phyloP scores from a whole-genome alignment of 2,797 vertebrate species.

The Semaprochilodus insignis region DNA sequence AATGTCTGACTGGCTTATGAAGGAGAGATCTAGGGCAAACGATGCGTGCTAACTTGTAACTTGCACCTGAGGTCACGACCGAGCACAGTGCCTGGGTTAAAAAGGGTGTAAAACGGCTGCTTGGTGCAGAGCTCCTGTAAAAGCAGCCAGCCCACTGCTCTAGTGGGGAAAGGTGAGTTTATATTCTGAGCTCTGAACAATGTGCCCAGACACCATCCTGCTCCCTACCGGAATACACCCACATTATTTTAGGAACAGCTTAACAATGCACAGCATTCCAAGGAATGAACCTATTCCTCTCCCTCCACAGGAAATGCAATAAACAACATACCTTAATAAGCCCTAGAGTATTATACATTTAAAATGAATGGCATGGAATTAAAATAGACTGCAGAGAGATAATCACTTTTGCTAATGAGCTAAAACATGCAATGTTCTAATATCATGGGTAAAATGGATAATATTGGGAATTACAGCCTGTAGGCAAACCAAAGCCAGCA shows the following conservation, averaged over 20 bases:
- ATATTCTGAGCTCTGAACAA: constrained; percentile 62
- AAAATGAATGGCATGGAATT: background rate
- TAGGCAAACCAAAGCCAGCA: background rate
- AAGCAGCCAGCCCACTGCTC: constrained; percentile 62
- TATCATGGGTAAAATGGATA: background rate
- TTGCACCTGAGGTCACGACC: constrained; percentile 16
- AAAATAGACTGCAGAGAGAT: background rate
- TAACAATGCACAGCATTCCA: constrained; percentile 50
- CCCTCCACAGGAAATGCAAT: background rate
- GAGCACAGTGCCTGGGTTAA: constrained; percentile 20
- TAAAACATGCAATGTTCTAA: background rate
- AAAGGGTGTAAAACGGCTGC: constrained; percentile 51
- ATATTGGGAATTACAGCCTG: background rate
- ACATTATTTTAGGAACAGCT: constrained; percentile 73
- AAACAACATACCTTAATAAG: background rate
- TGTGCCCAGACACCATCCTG: constrained; percentile 61
- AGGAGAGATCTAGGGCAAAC: constrained; percentile 1
- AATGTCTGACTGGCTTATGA: background rate
- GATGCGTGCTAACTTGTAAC: background rate
- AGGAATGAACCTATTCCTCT: constrained; percentile 24
- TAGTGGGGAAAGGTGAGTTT: constrained; percentile 68
- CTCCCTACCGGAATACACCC: constrained; percentile 68
- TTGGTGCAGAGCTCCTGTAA: constrained; percentile 55
- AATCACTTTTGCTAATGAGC: background rate
- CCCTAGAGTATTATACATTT: too few species aligned